phyloP scores from a whole-genome alignment of 2,888 invertebrate genomes.

The Spatulosminthurus flaviceps region DNA sequence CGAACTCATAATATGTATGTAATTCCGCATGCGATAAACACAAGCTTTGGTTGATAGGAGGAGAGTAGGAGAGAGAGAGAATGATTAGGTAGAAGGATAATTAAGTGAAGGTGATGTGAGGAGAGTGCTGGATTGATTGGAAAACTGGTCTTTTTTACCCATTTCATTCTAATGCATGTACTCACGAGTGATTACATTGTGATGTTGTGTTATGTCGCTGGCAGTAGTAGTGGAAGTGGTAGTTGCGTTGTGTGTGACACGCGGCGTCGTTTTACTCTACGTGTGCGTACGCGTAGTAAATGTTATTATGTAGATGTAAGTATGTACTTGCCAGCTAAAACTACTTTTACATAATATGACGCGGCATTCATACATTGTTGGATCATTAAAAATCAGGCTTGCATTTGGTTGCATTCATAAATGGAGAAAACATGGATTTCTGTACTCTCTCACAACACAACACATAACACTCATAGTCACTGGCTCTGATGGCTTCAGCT shows the following conservation, averaged over 20 bases:
- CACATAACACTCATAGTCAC: constrained; percentile 15
- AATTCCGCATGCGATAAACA: background rate
- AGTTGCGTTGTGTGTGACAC: constrained; percentile 32
- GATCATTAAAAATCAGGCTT: constrained; percentile 47
- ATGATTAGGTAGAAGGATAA: constrained; percentile 3
- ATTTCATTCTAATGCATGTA: background rate
- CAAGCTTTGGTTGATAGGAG: background rate
- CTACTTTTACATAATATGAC: constrained; percentile 35
- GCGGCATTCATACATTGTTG: constrained; percentile 30
- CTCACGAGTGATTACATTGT: background rate
- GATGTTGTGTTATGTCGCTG: constrained; percentile 1
- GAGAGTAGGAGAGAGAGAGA: background rate
- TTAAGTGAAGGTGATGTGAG: constrained; percentile 7
- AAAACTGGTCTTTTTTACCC: constrained; percentile 32
- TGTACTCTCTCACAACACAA: constrained; percentile 24
- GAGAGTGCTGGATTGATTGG: constrained; percentile 26
- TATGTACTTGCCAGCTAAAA: background rate
- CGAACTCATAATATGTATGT: no score
- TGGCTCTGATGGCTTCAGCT: background rate
- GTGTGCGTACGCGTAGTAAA: constrained; percentile 29
- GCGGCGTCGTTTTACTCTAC: constrained; percentile 32
- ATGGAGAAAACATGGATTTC: constrained; percentile 42
- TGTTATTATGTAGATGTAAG: background rate
- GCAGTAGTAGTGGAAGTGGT: constrained; percentile 10
- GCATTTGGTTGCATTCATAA: constrained; percentile 50